These are phyloP conservation scores for Taurulus bubalis DNA, from an alignment of 2,113 vertebrate genomes.

Conservation along the genomic window DNA sequence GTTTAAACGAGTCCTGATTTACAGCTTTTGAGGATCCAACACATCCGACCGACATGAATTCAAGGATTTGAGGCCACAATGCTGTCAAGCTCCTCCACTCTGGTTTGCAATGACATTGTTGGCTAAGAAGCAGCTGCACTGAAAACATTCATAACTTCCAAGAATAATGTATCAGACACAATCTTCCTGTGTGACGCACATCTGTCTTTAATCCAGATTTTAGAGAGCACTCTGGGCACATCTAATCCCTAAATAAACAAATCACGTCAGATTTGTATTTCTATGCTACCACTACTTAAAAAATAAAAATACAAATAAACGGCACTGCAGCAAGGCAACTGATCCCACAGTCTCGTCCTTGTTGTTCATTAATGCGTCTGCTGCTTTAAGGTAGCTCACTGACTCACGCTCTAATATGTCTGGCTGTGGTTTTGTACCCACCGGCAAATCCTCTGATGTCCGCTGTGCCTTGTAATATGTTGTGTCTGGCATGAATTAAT, in stretches of 20 bases:
- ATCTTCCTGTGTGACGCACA: slow-evolving; percentile 49
- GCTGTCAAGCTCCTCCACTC: background rate
- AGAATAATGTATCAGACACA: slow-evolving; percentile 50
- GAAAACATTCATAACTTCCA: slow-evolving; percentile 24
- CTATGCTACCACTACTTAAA: slow-evolving; percentile 49
- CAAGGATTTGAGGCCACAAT: background rate
- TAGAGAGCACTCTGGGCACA: slow-evolving; percentile 39
- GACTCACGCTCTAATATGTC: slow-evolving; percentile 45
- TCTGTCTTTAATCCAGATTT: slow-evolving; percentile 68
- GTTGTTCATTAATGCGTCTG: slow-evolving; percentile 39
- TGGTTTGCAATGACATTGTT: background rate
- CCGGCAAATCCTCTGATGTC: slow-evolving; percentile 2
- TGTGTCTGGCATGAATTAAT: slow-evolving; percentile 33
- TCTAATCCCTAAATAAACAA: slow-evolving; percentile 65
- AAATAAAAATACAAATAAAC: background rate
- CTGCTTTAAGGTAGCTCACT: slow-evolving; percentile 40
- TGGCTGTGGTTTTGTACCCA: slow-evolving; percentile 29
- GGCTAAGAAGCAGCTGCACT: slow-evolving; percentile 15
- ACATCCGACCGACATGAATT: background rate
- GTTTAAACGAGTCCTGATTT: slow-evolving; percentile 23
- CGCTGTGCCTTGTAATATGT: slow-evolving; percentile 1
- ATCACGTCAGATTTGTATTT: slow-evolving; percentile 52
- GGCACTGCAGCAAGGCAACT: slow-evolving; percentile 15
- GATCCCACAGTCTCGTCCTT: slow-evolving; percentile 30
- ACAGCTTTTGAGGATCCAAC: background rate